Evolutionary conservation across 2,888 invertebrate genomes (phyloP).

Genomic region (Agrotis segetum): DNA sequence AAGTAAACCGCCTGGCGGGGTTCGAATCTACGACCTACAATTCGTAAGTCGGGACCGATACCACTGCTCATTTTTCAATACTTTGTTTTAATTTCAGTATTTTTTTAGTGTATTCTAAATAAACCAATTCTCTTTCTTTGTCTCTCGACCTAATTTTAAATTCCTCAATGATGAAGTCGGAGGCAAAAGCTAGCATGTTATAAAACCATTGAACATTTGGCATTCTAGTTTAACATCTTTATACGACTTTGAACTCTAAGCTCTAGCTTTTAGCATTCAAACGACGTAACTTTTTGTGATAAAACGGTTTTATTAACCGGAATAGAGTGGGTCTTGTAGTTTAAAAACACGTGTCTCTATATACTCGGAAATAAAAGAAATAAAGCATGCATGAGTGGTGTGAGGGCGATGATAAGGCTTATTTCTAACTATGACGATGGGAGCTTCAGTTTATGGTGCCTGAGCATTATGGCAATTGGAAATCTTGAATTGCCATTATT

Average conservation of each 20-base stretch:
- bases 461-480: no score
- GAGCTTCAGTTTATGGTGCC: neutral
- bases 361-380: constrained; percentile 65
- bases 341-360: constrained; percentile 62
- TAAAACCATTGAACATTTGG: constrained; percentile 12
- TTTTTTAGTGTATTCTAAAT: no score
- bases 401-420: constrained; percentile 42
- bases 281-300: constrained; percentile 25
- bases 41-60: no score
- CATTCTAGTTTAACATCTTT: constrained; percentile 13
- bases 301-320: constrained; percentile 44
- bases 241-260: constrained; percentile 34
- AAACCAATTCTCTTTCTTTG: no score
- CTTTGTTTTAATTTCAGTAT: no score
- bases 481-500: no score
- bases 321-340: constrained; percentile 51
- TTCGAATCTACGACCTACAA: no score
- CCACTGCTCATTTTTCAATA: no score
- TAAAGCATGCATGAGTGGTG: constrained; percentile 56
- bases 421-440: constrained; percentile 34
- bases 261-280: constrained; percentile 34
- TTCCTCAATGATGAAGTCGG: no score
- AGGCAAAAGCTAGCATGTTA: neutral
- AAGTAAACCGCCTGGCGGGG: no score
- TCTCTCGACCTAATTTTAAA: no score